Conservation (phyloP, 1,140 invertebrate species). For the Drosophila lacertosa region DNA sequence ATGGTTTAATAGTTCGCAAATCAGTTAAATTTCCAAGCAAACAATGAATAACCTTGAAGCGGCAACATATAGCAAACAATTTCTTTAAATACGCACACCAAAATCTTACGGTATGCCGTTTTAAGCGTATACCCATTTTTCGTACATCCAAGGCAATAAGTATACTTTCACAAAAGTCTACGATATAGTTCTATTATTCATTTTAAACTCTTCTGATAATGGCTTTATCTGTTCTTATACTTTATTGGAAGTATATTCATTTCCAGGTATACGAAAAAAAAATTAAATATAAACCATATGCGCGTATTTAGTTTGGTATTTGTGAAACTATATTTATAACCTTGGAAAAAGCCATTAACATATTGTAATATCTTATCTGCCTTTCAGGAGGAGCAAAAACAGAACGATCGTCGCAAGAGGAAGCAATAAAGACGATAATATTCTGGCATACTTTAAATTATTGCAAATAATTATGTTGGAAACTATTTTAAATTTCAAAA, state of each 20-base stretch:
- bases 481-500: conserved; percentile 34
- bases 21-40: conserved; percentile 17
- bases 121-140: conserved; percentile 33
- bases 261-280: conserved; percentile 52
- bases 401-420: conserved; percentile 71
- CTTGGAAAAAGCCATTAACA: conserved; percentile 29
- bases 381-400: conserved; percentile 81
- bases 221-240: conserved; percentile 2
- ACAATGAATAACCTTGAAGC: conserved; percentile 37
- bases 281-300: conserved; percentile 3
- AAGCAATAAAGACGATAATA: conserved; percentile 42
- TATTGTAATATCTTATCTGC: not conserved
- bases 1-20: conserved; percentile 57
- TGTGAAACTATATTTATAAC: conserved; percentile 74
- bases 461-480: not conserved
- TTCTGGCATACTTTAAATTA: conserved; percentile 8
- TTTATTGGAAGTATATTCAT: conserved; percentile 64
- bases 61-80: conserved; percentile 18
- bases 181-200: conserved; percentile 12
- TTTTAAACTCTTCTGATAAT: not conserved
- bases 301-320: conserved; percentile 30
- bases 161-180: conserved; percentile 72
- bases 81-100: conserved; percentile 11
- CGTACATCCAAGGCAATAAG: conserved; percentile 60
- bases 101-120: conserved; percentile 49